Evolutionary conservation across 64 coral and sea anemone genomes (phyloP), one percentile per base, ranked within the genome.

Genomic region (Montipora foliosa): DNA sequence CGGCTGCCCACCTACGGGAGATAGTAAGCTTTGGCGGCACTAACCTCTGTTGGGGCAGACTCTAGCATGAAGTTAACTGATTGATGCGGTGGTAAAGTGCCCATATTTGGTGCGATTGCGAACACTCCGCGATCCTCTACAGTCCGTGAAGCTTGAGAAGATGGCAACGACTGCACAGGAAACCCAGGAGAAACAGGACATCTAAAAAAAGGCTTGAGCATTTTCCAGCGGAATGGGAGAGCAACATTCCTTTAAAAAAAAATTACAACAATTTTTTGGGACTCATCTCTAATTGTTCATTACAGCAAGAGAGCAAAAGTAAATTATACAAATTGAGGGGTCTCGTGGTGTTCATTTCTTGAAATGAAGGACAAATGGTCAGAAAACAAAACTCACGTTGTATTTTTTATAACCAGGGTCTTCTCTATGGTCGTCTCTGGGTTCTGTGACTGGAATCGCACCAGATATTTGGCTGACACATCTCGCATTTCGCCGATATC

Each of bases 401-500:
- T 99, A 57, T 99, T 99, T 89, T 94, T 99, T 50, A 99, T 92
- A 4, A 93, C 74, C 51, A 99, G 51, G 16, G 76, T 90, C 85
- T 99, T 99, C 24, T 66, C 50, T 17, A 72, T 67, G 76, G 55
- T 94, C 77, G 97, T 99, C 6, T 79, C 82, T 0, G 97, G 97
- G 49, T 99, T 99, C 76, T 96, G 89, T 17, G 94, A 84, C 60
- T 64, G 78, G 67, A 99, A 99, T 67, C 85, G 79, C 67, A 99
- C 59, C 3, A 99, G 71, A 69, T 94, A 90, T 29, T 96, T 79
- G 16, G 97, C 88, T 2, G 97, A 96, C 13, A 71, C 74, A 77
- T 99, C 97, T 67, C 91, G 88, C 45, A 96, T 93, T 77, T 99
- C 97, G 47, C 95, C 97, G 67, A 99, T 92, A 11, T 75, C 97